Percentiles rank a stretch among this genome's conserved stretches.
phyloP scores from a whole-genome alignment of 2,797 vertebrate genomes.

The Zenarchopterus dispar region DNA sequence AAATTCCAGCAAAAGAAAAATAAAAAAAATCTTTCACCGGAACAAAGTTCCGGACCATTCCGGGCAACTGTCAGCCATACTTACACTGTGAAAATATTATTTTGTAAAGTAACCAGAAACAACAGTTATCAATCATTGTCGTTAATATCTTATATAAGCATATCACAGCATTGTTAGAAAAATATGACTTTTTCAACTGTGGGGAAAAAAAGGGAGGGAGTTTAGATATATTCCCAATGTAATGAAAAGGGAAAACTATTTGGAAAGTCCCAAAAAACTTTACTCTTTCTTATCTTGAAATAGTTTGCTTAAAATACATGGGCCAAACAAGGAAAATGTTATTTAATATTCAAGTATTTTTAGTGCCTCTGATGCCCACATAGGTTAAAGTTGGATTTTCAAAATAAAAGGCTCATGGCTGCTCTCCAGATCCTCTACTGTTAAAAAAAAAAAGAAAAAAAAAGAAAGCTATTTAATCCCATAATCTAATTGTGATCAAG shows the following conservation, averaged over 20 bases:
- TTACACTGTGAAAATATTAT: not conserved
- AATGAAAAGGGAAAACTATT: not conserved
- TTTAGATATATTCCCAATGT: conserved; percentile 4
- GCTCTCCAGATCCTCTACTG: conserved; percentile 13
- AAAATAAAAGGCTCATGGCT: conserved; percentile 13
- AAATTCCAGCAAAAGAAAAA: too few relatives aligned
- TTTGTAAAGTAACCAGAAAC: not conserved
- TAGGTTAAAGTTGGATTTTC: conserved; percentile 18
- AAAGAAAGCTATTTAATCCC: conserved; percentile 24
- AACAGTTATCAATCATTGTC: not conserved
- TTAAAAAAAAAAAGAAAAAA: too few relatives aligned
- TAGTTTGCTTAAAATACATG: not conserved
- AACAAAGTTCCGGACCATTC: too few relatives aligned
- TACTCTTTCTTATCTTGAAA: not conserved
- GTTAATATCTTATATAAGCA: not conserved
- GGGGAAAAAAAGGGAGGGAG: not conserved
- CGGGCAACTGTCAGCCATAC: too few relatives aligned
- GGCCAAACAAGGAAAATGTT: conserved; percentile 1
- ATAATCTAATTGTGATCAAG: conserved; percentile 20
- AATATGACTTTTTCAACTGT: conserved; percentile 7
- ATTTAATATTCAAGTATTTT: conserved; percentile 19
- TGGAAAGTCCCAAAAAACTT: conserved; percentile 1
- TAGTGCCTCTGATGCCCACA: not conserved
- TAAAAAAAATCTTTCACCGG: too few relatives aligned
- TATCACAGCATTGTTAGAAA: conserved; percentile 8